Percentiles rank a stretch among this genome's conserved stretches.
These are phyloP conservation scores for Rhynchonema sp. DNA, from an alignment of 2,888 invertebrate genomes.

Conservation along the genomic window DNA sequence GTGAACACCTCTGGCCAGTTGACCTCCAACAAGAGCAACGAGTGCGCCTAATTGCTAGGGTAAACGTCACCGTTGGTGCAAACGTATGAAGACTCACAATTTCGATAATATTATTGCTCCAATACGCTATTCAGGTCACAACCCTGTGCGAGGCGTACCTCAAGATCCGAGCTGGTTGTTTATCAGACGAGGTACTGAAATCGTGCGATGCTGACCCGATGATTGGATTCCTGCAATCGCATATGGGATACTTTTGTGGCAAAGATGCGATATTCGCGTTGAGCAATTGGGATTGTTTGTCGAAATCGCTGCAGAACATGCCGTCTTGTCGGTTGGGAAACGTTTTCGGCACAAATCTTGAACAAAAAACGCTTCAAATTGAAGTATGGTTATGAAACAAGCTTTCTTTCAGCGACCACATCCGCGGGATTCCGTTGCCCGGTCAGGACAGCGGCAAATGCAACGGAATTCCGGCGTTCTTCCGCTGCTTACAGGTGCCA, in stretches of 20 bases:
- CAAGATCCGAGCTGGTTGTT: neutral
- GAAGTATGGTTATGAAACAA: no score
- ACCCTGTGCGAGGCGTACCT: slow-evolving; percentile 5
- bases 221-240: slow-evolving; percentile 4
- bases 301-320: neutral
- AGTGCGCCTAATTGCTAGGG: no score
- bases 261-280: neutral
- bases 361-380: neutral
- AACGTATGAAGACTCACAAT: no score
- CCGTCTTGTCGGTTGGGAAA: neutral
- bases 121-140: neutral
- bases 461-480: slow-evolving; percentile 5
- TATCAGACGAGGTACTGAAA: neutral
- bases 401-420: neutral
- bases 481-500: slow-evolving; percentile 3
- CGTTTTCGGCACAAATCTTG: neutral
- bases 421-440: slow-evolving; percentile 6
- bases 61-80: no score
- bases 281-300: slow-evolving; percentile 1
- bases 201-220: slow-evolving; percentile 1
- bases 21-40: no score
- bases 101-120: no score
- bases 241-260: slow-evolving; percentile 6
- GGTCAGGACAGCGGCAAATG: slow-evolving; percentile 3
- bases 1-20: no score